Evolutionary conservation across 2,113 vertebrate genomes (phyloP).

Genomic region (Pterocles orientalis): DNA sequence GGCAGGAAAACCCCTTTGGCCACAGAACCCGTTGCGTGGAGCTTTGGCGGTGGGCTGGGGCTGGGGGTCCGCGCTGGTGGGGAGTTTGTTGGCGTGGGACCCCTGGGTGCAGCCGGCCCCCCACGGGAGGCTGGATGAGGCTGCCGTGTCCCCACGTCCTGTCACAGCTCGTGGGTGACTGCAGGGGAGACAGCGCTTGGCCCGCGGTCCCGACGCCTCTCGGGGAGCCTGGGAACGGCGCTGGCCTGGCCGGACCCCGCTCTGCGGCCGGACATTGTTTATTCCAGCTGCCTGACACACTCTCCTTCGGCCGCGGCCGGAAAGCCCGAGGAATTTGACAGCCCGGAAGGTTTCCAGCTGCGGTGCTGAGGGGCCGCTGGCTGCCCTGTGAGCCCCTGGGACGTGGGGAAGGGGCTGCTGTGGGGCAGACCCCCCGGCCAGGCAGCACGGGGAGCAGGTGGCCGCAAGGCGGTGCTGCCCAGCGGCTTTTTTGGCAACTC

Average conservation of each 20-base stretch:
- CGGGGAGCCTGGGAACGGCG: neutral
- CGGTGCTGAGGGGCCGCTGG: neutral
- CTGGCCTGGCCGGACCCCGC: neutral
- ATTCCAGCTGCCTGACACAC: neutral
- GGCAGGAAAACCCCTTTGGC: neutral
- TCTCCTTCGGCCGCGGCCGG: neutral
- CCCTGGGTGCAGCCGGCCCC: neutral
- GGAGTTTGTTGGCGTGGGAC: neutral
- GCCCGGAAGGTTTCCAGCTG: neutral
- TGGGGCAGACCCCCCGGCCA: neutral
- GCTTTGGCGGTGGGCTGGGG: neutral
- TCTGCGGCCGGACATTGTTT: neutral
- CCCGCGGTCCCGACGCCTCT: neutral
- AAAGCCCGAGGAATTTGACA: slow-evolving; percentile 21
- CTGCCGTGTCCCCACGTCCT: neutral
- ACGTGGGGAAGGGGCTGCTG: neutral
- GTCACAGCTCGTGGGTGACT: neutral
- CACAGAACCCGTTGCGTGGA: neutral
- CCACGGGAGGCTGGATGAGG: neutral
- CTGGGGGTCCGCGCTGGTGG: neutral
- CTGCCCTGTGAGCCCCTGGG: neutral
- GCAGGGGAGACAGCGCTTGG: neutral
- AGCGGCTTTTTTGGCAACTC: rapidly evolving
- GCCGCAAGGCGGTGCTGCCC: rapidly evolving
- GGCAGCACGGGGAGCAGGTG: neutral